Conservation (phyloP, 2,797 vertebrate species). For the Choloepus didactylus region DNA sequence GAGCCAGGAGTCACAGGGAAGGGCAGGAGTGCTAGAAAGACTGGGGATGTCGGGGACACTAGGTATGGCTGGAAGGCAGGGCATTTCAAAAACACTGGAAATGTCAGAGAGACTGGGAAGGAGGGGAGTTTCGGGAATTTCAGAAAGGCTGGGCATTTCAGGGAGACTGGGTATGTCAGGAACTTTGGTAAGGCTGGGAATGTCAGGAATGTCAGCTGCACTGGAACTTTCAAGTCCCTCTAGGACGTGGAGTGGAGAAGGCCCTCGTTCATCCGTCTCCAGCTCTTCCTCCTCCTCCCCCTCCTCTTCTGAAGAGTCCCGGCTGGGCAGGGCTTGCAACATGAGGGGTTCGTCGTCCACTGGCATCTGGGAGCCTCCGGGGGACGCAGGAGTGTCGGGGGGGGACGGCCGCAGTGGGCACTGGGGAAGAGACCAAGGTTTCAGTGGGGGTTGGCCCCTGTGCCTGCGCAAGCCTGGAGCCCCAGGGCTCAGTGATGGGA, state of each 20-base stretch:
- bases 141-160: slow-evolving; percentile 53
- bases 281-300: slow-evolving; percentile 70
- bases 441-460: neutral
- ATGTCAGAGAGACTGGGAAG: slow-evolving; percentile 66
- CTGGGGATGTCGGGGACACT: slow-evolving; percentile 10
- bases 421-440: neutral
- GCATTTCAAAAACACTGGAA: slow-evolving; percentile 74
- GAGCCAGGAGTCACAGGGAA: slow-evolving; percentile 71
- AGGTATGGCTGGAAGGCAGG: slow-evolving; percentile 69
- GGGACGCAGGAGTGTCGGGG: slow-evolving; percentile 42
- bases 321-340: slow-evolving; percentile 60
- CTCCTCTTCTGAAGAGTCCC: slow-evolving; percentile 82
- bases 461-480: neutral
- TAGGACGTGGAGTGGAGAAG: slow-evolving; percentile 79
- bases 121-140: slow-evolving; percentile 58
- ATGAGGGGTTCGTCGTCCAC: neutral
- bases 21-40: neutral
- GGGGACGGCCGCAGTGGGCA: slow-evolving; percentile 24
- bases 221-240: slow-evolving; percentile 73
- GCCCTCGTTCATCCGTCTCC: slow-evolving; percentile 60
- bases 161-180: slow-evolving; percentile 30
- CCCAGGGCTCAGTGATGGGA: rapidly evolving
- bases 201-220: slow-evolving; percentile 59
- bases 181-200: slow-evolving; percentile 49
- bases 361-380: slow-evolving; percentile 48